Conservation (phyloP, 2,888 invertebrate species). For the Shargacucullia verbasci region DNA sequence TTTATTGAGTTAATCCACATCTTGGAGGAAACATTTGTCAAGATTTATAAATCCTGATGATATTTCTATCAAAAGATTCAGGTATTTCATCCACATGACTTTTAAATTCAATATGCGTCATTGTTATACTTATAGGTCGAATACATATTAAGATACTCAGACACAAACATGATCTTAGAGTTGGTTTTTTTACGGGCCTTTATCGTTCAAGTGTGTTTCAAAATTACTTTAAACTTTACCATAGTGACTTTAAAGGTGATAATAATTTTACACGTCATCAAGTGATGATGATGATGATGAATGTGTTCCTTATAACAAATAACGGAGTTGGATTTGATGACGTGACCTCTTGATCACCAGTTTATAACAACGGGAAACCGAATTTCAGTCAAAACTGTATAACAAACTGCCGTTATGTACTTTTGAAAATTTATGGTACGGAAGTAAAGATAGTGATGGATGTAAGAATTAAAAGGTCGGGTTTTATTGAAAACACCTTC, state of each 20-base stretch:
- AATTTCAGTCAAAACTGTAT: too few species aligned
- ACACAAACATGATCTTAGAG: too few species aligned
- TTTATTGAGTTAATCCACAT: slow-evolving; percentile 23
- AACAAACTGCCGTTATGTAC: too few species aligned
- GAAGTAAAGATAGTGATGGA: slow-evolving; percentile 21
- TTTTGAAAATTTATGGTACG: slow-evolving; percentile 10
- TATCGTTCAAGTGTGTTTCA: too few species aligned
- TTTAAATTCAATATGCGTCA: neutral
- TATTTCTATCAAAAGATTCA: neutral
- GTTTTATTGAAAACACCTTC: slow-evolving; percentile 39
- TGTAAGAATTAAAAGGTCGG: slow-evolving; percentile 13
- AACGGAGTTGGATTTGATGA: slow-evolving; percentile 14
- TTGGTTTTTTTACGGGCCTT: too few species aligned
- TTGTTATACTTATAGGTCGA: neutral
- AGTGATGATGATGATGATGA: neutral
- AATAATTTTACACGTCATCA: too few species aligned
- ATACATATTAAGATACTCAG: neutral
- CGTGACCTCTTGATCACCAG: too few species aligned
- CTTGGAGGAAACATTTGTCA: slow-evolving; percentile 15
- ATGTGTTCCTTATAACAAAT: slow-evolving; percentile 5
- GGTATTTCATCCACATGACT: neutral
- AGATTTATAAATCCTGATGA: slow-evolving; percentile 1
- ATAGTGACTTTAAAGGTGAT: too few species aligned
- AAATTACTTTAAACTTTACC: too few species aligned
- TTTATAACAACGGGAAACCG: too few species aligned